Evolutionary conservation across 2,113 vertebrate species (phyloP), one percentile per base, ranked within the genome.

Genomic region (Channa maculata): DNA sequence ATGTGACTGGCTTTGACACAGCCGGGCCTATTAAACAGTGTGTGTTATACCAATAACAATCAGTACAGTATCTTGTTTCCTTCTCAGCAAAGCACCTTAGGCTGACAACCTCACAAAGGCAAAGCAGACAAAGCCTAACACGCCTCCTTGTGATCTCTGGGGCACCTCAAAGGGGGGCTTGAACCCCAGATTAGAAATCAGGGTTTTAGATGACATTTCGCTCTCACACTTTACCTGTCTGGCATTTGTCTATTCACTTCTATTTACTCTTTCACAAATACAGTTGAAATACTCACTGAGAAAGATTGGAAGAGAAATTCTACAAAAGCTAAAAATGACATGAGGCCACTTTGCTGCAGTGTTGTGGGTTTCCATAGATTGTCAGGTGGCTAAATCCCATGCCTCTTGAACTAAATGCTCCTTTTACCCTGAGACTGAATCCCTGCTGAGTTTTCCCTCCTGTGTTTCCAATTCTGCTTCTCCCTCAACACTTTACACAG

Each of bases 301-400:
- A 52, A 75, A 61, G n/a, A 46, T 38, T 41, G 15, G 50, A 58
- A 45, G 37, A 24, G 1, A 44, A 4, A 45, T 57, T 76, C 73
- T 37, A 60, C 12, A 76, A 10, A 57, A 45, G 37, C 8, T 51
- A 10, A 69, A 69, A 58, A 71, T 34, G 39, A 44, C 5, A 55
- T 8, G 33, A n/a, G 39, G 48, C 46, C 38, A 62, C 43, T 3
- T 66, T 6, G 46, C 38, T 33, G 39, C 10, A 66, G 44, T 60
- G 41, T 54, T 52, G 41, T 24, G 45, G 11, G 45, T 69, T 77
- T 77, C 36, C 59, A 67, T 51, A 70, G 75, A 68, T 69, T 72
- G 72, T 75, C 62, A 71, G 57, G 75, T 79, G 67, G 36, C 72
- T 79, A 80, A 74, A 60, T 85, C 80, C 69, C 71, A 9, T 65